Conservation (phyloP, 2,113 vertebrate genomes). For the Eurypyga helias region DNA sequence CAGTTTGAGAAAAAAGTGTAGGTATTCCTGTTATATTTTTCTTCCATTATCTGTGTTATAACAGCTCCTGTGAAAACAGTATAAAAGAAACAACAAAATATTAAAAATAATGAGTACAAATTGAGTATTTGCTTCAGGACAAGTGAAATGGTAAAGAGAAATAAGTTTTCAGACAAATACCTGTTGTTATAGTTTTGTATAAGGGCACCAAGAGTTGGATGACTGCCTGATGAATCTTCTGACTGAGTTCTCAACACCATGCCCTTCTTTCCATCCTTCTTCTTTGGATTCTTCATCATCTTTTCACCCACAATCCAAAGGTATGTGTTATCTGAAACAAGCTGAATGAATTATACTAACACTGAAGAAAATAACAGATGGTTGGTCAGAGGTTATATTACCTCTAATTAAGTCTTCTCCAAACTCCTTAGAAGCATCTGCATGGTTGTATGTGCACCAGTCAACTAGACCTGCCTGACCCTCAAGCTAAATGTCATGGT, state of each 20-base stretch:
- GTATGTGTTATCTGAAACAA: background rate
- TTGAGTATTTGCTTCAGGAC: background rate
- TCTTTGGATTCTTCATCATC: background rate
- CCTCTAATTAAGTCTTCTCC: background rate
- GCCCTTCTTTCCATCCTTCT: background rate
- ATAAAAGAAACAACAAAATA: background rate
- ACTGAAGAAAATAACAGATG: background rate
- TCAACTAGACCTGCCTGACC: background rate
- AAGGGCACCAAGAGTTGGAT: background rate
- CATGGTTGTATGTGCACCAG: background rate
- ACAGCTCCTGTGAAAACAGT: background rate
- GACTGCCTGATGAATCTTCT: background rate
- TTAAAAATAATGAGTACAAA: background rate
- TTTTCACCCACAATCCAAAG: background rate
- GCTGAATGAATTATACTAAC: background rate
- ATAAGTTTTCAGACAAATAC: background rate
- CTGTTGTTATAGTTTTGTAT: background rate
- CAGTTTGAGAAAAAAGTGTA: background rate
- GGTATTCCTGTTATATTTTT: background rate
- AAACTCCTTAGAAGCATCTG: background rate
- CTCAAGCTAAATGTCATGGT: background rate
- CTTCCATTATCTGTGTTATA: background rate
- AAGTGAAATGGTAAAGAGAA: background rate
- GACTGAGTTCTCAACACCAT: background rate
- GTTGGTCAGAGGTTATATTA: background rate